Percentiles rank a stretch among this genome's conserved stretches.
These are phyloP conservation scores for Cataglyphis rosenhaueri DNA, from an alignment of 2,888 invertebrate genomes.

Conservation along the genomic window DNA sequence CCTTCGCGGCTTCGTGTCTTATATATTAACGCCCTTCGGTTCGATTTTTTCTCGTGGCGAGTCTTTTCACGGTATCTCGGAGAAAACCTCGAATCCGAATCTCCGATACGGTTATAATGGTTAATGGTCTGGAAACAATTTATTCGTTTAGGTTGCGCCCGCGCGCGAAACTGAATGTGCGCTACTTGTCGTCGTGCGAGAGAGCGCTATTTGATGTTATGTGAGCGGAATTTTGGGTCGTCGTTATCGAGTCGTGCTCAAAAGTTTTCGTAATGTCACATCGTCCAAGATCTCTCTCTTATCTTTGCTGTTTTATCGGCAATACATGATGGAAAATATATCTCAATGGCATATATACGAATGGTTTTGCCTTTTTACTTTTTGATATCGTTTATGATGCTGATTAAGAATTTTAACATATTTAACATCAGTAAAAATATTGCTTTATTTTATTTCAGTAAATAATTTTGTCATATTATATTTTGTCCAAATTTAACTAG, in stretches of 20 bases:
- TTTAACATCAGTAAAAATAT: background rate
- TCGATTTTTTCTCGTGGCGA: slow-evolving; percentile 68
- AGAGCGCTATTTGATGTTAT: slow-evolving; percentile 46
- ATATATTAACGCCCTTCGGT: slow-evolving; percentile 69
- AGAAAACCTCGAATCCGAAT: slow-evolving; percentile 80
- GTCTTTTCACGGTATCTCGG: slow-evolving; percentile 64
- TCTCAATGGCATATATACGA: no score
- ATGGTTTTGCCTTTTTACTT: no score
- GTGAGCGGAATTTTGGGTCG: slow-evolving; percentile 28
- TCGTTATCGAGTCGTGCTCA: slow-evolving; percentile 44
- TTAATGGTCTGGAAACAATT: slow-evolving; percentile 84
- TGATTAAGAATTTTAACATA: background rate
- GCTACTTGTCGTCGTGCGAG: slow-evolving; percentile 54
- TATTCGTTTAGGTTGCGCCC: slow-evolving; percentile 74
- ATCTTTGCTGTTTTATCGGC: slow-evolving; percentile 14
- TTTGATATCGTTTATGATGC: background rate
- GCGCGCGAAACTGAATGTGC: slow-evolving; percentile 25
- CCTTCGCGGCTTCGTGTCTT: slow-evolving; percentile 49
- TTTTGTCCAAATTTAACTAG: background rate
- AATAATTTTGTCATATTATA: background rate
- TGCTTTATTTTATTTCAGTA: background rate
- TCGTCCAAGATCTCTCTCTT: background rate
- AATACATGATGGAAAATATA: background rate
- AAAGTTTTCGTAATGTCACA: slow-evolving; percentile 32
- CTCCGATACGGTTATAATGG: slow-evolving; percentile 79